phyloP scores from a whole-genome alignment of 2,113 vertebrate genomes.

The Micronycteris hirsuta region DNA sequence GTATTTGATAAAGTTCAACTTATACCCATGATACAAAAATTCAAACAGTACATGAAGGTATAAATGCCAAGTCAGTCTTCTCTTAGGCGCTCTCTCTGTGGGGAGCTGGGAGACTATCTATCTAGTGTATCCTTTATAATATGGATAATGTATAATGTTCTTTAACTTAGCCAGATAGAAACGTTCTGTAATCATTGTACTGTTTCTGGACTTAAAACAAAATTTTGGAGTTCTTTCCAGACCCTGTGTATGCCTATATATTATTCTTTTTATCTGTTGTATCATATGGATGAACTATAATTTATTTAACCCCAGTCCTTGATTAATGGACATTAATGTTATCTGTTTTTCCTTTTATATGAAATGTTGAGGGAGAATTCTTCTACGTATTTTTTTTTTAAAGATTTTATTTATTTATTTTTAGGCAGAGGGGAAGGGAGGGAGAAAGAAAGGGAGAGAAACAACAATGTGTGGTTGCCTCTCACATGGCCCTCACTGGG shows the following conservation, averaged over 20 bases:
- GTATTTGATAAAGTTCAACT: background rate
- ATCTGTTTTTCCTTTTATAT: background rate
- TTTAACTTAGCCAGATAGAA: background rate
- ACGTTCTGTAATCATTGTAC: background rate
- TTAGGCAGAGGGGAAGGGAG: no score
- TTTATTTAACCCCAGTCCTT: background rate
- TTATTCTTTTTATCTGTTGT: background rate
- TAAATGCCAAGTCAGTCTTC: background rate
- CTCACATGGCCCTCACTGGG: no score
- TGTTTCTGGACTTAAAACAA: background rate
- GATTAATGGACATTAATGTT: background rate
- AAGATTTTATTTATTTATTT: no score
- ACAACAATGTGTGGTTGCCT: no score
- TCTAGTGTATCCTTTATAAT: background rate
- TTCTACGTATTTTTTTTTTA: no score
- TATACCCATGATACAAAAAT: background rate
- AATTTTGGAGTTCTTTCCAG: background rate
- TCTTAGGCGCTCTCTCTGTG: background rate
- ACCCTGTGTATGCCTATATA: background rate
- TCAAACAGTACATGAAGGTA: background rate
- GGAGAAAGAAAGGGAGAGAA: no score
- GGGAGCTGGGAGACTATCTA: background rate
- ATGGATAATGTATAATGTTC: background rate
- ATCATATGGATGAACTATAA: background rate
- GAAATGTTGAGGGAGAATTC: background rate